These are phyloP conservation scores for Brassicogethes aeneus DNA, from an alignment of 2,888 invertebrate species.

Conservation along the genomic window DNA sequence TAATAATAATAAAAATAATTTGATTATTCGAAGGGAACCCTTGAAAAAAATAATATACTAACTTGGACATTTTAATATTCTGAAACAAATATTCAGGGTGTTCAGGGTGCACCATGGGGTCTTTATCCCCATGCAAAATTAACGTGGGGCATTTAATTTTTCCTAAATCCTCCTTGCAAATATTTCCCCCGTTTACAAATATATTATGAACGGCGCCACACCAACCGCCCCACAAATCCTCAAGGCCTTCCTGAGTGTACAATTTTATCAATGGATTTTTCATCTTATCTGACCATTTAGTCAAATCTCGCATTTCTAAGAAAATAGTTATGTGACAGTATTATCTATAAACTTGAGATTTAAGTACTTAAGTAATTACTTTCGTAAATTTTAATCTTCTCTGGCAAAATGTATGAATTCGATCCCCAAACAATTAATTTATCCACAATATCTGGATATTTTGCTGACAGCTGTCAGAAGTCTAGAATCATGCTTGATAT, in stretches of 20 bases:
- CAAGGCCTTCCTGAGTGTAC: slow-evolving; percentile 66
- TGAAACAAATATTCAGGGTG: slow-evolving; percentile 65
- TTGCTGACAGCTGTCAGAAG: too few relatives aligned
- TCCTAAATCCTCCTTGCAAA: slow-evolving; percentile 56
- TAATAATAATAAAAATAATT: background rate
- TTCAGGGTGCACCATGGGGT: slow-evolving; percentile 63
- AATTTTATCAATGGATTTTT: slow-evolving; percentile 59
- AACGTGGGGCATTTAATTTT: slow-evolving; percentile 67
- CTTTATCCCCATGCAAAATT: slow-evolving; percentile 76
- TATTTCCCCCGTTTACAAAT: slow-evolving; percentile 56
- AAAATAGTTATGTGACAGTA: slow-evolving; percentile 1
- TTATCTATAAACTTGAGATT: slow-evolving; percentile 1
- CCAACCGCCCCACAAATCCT: slow-evolving; percentile 64
- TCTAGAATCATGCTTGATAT: slow-evolving; percentile 64
- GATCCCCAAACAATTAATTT: slow-evolving; percentile 73
- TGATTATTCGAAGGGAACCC: background rate
- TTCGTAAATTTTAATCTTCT: slow-evolving; percentile 56
- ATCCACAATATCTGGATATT: slow-evolving; percentile 54
- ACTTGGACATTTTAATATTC: slow-evolving; percentile 60
- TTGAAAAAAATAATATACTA: slow-evolving; percentile 22
- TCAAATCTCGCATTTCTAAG: slow-evolving; percentile 60
- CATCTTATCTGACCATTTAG: slow-evolving; percentile 73
- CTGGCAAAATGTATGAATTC: slow-evolving; percentile 62
- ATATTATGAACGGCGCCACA: slow-evolving; percentile 53
- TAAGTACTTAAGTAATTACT: slow-evolving; percentile 38